These are phyloP conservation scores for Nannoperca obscura DNA, from an alignment of 2,797 vertebrate species.

Conservation along the genomic window DNA sequence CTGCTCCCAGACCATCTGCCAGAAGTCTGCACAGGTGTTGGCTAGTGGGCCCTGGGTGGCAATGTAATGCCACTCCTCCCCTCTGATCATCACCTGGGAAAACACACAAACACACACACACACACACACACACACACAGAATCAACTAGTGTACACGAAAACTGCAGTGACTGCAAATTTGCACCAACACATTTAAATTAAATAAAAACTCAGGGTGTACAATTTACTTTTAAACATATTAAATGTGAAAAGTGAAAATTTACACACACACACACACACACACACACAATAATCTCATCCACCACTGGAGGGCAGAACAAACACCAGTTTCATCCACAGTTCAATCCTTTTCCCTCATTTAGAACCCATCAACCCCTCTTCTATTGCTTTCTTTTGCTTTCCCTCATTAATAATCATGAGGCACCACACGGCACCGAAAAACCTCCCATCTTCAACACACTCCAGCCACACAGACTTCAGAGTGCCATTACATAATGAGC, in stretches of 20 bases:
- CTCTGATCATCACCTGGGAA: slow-evolving; percentile 91
- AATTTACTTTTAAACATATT: background rate
- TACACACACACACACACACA: background rate
- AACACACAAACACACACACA: slow-evolving; percentile 49
- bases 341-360: slow-evolving; percentile 3
- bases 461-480: slow-evolving; percentile 13
- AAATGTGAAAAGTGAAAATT: background rate
- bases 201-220: background rate
- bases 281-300: background rate
- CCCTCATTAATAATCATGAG: slow-evolving; percentile 49
- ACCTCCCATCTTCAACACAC: slow-evolving; percentile 3
- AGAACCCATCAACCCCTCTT: slow-evolving; percentile 16
- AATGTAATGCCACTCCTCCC: slow-evolving; percentile 97
- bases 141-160: slow-evolving; percentile 33
- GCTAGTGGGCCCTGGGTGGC: slow-evolving; percentile 96
- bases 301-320: slow-evolving; percentile 69
- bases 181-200: background rate
- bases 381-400: slow-evolving; percentile 7
- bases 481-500: slow-evolving; percentile 52
- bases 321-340: background rate
- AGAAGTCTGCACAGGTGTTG: slow-evolving; percentile 97
- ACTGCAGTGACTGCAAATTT: slow-evolving; percentile 3
- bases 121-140: slow-evolving; percentile 32
- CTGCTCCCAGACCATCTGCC: slow-evolving; percentile 99
- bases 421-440: slow-evolving; percentile 33